Base-by-base conservation (phyloP, 2,888 invertebrate species). In the Pasiphila rectangulata region DNA sequence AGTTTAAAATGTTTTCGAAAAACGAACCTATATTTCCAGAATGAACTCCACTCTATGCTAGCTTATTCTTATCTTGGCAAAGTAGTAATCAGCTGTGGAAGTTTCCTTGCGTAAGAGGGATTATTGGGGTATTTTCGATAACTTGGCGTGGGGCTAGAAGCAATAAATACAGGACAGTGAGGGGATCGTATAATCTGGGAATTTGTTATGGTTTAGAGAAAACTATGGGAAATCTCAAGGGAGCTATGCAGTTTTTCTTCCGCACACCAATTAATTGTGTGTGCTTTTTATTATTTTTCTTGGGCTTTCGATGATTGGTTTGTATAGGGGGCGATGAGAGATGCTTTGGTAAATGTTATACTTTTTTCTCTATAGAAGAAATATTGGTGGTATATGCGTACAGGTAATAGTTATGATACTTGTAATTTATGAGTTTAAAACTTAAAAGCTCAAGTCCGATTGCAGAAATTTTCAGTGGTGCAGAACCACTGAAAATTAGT, bases 191-290 rank as follows among this genome's bases (percentile, higher is more conserved):
- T 83, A 81, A 85, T 87, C 81, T 81, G 79, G 79, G 74, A 84
- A 87, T 87, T 87, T 82, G 84, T 83, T 85, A 85, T 80, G 85
- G 83, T 83, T 83, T 78, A 82, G 75, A 74, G 78, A 78, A 77
- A 79, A 78, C 78, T 75, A 72, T 66, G 63, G 67, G 69, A 67
- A 70, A 64, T 78, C 86, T 78, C 86, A 45, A 50, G 84, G 70
- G 87, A 71, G 63, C 65, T 54, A 77, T 83, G 67, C 66, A 75
- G 69, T 72, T 72, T 76, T 68, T 61, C 56, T 51, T 32, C 45
- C 49, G 45, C 44, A 27, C 42, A 47, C 49, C 49, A 55, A 56
- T 55, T 59, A 59, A 56, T 55, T 53, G 47, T 53, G 49, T 47
- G 34, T 40, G 38, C 27, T 37, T 57, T 57, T 54, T 50, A 38